A percentile compares a stretch with the other conserved stretches of the same genome.
Evolutionary conservation across 2,888 invertebrate species (phyloP).

Genomic region (Boloria selene): DNA sequence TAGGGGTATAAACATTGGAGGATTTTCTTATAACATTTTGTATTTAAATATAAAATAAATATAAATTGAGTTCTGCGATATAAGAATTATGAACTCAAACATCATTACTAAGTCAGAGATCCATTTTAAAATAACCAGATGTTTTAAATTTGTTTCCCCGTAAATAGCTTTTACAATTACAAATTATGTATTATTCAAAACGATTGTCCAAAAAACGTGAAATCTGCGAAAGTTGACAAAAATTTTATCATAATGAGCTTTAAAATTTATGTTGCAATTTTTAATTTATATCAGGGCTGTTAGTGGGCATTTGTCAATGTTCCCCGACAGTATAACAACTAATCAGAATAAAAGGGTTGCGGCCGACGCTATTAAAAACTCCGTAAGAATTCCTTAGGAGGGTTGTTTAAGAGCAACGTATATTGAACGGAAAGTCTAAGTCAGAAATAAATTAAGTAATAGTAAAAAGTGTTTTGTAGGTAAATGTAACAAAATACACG

Average conservation of each 20-base stretch:
- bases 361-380: conserved; percentile 78
- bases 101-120: neutral
- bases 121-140: neutral
- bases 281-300: conserved; percentile 66
- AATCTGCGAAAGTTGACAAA: conserved; percentile 35
- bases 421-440: conserved; percentile 39
- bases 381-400: conserved; percentile 69
- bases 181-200: conserved; percentile 26
- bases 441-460: no score
- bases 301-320: conserved; percentile 51
- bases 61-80: neutral
- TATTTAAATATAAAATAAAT: neutral
- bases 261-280: conserved; percentile 55
- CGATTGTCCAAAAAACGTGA: conserved; percentile 20
- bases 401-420: conserved; percentile 52
- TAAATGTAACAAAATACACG: no score
- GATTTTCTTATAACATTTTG: neutral
- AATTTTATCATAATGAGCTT: conserved; percentile 56
- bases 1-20: neutral
- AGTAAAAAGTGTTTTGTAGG: no score
- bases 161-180: conserved; percentile 27
- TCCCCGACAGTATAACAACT: conserved; percentile 72
- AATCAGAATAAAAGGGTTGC: conserved; percentile 81
- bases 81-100: neutral
- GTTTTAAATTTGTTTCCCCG: neutral